Evolutionary conservation across 2,797 vertebrate species (phyloP), one percentile per base, ranked within the genome.

Genomic region (Pelodytes ibericus): DNA sequence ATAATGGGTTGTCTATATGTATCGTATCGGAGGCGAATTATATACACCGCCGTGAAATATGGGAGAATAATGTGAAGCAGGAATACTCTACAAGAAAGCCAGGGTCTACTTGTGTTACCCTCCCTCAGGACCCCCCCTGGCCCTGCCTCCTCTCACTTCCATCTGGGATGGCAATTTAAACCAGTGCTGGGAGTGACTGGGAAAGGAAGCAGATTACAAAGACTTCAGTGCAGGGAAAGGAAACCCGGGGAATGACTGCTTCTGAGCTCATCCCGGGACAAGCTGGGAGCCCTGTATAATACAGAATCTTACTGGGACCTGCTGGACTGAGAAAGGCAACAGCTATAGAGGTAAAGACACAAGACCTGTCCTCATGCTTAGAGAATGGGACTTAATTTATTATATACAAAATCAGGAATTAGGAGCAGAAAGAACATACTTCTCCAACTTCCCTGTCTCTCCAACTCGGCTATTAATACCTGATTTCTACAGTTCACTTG

Each of bases 121-220:
- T 65, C 71, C 61, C 61, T 41, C 31, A 33, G 60, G 49, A 73
- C 27, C 9, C 13, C 62, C 9, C 13, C 62, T 30, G 51, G 16
- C 49, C 65, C 74, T 39, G 39, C 74, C 59, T 63, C 59, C 65
- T 27, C 74, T 31, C 33, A 13, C 63, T 30, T 30, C 13, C 74
- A 75, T 75, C 65, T 75, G 74, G 70, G 44, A 27, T 36, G 71
- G 65, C 73, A 13, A 56, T 74, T 26, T 64, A 47, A 58, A 47
- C 24, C 51, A 58, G 49, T 2, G 71, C 62, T 56, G 74, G 74
- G 74, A 75, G 63, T 66, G 49, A 58, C 66, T 76, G 66, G 24
- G 27, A 69, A 53, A 75, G 47, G 57, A 72, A 51, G 29, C 49
- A 5, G 25, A 59, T 26, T 15, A 7, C 41, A 44, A 3, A n/a